Conservation (phyloP, 2,113 vertebrate species). For the Geothlypis trichas region DNA sequence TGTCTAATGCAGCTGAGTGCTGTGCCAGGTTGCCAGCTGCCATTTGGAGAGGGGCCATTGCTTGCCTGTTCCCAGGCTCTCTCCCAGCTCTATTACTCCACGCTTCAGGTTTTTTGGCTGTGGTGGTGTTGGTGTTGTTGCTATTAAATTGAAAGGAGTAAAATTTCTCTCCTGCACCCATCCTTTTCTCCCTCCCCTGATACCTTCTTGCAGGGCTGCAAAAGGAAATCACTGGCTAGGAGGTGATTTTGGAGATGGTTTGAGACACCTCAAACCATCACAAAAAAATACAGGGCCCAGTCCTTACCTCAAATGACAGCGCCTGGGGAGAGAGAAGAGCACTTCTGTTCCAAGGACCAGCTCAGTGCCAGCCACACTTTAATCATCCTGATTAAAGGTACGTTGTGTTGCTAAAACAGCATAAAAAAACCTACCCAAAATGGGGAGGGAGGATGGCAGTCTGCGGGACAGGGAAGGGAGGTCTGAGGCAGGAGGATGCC, state of each 20-base stretch:
- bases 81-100: conserved; percentile 15
- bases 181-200: neutral
- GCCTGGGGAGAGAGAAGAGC: neutral
- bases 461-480: neutral
- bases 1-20: neutral
- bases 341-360: neutral
- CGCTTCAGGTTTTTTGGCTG: conserved; percentile 15
- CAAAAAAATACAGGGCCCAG: neutral
- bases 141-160: neutral
- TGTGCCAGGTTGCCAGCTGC: conserved; percentile 34
- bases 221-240: accelerated
- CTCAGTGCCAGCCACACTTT: neutral
- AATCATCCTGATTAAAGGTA: neutral
- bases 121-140: neutral
- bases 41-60: conserved; percentile 29
- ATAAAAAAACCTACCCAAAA: neutral
- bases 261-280: neutral
- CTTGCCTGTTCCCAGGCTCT: conserved; percentile 12
- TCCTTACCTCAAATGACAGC: neutral
- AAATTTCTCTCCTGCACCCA: neutral
- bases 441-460: neutral
- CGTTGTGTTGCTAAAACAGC: neutral
- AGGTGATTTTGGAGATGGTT: neutral
- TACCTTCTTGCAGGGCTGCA: neutral
- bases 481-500: neutral